Conservation (phyloP, 2,888 invertebrate species). For the Heteromurus nitidus region DNA sequence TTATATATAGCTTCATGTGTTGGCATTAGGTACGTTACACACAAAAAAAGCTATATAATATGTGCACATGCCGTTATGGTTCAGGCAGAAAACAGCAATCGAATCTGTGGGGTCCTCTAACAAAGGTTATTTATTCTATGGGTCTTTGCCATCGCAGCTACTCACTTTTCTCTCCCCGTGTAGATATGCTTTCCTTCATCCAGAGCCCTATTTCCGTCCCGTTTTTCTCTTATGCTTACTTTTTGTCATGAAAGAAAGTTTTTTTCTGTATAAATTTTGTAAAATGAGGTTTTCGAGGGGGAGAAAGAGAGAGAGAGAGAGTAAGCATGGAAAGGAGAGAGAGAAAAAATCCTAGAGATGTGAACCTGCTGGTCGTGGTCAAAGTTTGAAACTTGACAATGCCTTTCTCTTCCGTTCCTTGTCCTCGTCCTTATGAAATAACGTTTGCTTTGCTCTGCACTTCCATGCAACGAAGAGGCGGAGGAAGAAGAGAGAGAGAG, state of each 20-base stretch:
- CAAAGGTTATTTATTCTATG: constrained; percentile 61
- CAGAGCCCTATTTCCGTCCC: constrained; percentile 16
- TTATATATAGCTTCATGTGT: neutral
- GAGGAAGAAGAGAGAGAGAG: neutral
- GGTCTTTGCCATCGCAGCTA: constrained; percentile 38
- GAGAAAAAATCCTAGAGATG: constrained; percentile 29
- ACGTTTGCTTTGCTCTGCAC: constrained; percentile 42
- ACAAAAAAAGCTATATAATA: neutral
- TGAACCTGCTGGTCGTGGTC: constrained; percentile 62
- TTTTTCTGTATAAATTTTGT: constrained; percentile 57
- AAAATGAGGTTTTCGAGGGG: constrained; percentile 47
- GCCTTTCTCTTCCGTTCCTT: constrained; percentile 27
- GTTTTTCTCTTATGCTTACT: constrained; percentile 13
- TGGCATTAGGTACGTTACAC: neutral
- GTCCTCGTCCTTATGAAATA: constrained; percentile 34
- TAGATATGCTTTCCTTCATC: constrained; percentile 32
- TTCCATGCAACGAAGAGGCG: no score
- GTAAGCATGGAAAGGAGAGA: neutral
- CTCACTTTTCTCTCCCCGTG: constrained; percentile 14
- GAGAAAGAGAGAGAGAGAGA: neutral
- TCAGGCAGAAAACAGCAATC: constrained; percentile 21
- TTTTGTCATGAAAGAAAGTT: constrained; percentile 30
- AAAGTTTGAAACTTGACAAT: constrained; percentile 63
- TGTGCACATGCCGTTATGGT: constrained; percentile 6
- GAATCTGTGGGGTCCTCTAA: constrained; percentile 45